These are phyloP conservation scores for Eulacestoma nigropectus DNA, from an alignment of 2,113 vertebrate species.

Conservation along the genomic window DNA sequence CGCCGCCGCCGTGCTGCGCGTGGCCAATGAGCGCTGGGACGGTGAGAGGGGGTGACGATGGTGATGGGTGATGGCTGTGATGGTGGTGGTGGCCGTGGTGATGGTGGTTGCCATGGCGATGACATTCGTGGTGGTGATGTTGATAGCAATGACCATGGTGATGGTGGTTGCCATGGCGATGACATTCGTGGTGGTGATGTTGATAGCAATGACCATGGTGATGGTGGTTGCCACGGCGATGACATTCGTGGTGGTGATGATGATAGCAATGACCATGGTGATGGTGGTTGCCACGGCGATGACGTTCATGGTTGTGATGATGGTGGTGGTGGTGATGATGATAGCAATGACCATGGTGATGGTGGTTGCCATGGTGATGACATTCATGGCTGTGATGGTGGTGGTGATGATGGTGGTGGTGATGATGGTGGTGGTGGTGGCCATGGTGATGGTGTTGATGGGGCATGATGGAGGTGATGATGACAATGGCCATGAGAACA, in stretches of 20 bases:
- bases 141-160: too few species aligned
- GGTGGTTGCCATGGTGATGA: neutral
- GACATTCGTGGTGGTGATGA: neutral
- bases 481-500: too few species aligned
- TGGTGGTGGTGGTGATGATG: fast-evolving
- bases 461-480: too few species aligned
- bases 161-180: neutral
- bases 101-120: too few species aligned
- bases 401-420: too few species aligned
- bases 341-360: too few species aligned
- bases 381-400: too few species aligned
- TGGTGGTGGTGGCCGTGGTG: too few species aligned
- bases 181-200: fast-evolving
- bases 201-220: too few species aligned
- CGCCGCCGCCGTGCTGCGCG: neutral
- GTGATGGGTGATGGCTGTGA: neutral
- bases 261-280: too few species aligned
- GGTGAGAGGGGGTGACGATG: neutral
- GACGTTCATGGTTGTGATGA: fast-evolving
- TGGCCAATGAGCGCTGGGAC: neutral
- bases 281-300: too few species aligned
- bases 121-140: fast-evolving
- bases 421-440: too few species aligned
- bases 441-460: neutral
- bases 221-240: neutral